phyloP scores from a whole-genome alignment of 2,113 vertebrate genomes.

The Turnix velox region DNA sequence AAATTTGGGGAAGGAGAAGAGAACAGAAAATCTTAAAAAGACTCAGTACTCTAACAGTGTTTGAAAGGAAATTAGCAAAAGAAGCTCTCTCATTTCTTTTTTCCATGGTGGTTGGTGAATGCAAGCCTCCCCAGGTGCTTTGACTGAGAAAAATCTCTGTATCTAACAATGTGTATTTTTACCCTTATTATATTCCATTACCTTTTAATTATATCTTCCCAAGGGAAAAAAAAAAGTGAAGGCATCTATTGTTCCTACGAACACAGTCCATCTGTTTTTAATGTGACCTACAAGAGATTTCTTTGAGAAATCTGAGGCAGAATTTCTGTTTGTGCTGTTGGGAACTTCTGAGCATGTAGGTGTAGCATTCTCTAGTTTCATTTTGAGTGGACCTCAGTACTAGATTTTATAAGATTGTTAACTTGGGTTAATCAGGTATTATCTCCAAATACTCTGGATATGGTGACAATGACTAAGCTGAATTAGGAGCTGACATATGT shows the following conservation, averaged over 20 bases:
- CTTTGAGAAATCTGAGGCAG: neutral
- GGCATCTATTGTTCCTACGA: neutral
- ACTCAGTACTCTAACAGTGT: neutral
- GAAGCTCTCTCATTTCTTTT: neutral
- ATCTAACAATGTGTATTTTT: neutral
- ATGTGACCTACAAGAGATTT: neutral
- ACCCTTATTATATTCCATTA: neutral
- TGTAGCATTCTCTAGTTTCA: neutral
- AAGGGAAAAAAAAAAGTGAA: neutral
- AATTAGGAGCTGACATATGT: neutral
- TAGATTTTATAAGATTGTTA: neutral
- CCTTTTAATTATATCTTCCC: neutral
- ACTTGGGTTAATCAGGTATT: neutral
- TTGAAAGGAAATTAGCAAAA: neutral
- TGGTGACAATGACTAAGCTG: neutral
- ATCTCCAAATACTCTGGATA: neutral
- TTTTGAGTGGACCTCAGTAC: neutral
- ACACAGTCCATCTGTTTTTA: neutral
- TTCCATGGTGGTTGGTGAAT: neutral
- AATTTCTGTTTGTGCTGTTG: neutral
- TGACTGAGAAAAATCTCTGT: neutral
- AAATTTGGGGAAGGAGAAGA: neutral
- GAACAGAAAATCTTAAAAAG: neutral
- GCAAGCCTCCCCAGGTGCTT: neutral
- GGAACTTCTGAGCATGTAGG: neutral